Conservation (phyloP, 92 coral and sea anemone species). For the Porites cylindrica region DNA sequence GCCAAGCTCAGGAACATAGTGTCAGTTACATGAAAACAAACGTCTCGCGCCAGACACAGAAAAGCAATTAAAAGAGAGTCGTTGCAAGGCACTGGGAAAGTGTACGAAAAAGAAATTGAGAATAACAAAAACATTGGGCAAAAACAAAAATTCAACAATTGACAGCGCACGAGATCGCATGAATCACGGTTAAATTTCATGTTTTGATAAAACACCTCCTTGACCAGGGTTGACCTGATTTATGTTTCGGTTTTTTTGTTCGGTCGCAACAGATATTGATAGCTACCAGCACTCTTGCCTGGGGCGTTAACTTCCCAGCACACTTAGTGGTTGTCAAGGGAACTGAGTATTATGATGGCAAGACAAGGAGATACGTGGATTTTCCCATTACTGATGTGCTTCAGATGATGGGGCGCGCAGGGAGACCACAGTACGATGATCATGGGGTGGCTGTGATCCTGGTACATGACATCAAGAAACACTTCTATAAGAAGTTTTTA, state of each 20-base stretch:
- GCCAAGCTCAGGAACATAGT: neutral
- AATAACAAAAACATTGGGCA: no score
- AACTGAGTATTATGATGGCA: conserved; percentile 97
- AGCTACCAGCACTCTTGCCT: conserved; percentile 98
- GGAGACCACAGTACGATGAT: conserved; percentile 98
- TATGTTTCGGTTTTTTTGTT: neutral
- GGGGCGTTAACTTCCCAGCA: conserved; percentile 99
- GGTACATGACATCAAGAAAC: conserved; percentile 99
- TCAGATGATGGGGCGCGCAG: conserved; percentile 99
- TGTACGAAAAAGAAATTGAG: no score
- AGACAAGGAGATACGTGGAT: conserved; percentile 92
- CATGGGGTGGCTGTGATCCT: conserved; percentile 97
- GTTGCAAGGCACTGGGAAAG: neutral
- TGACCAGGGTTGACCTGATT: neutral
- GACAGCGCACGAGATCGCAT: neutral
- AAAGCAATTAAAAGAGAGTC: neutral
- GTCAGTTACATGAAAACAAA: neutral
- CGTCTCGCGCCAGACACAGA: neutral
- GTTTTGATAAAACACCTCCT: neutral
- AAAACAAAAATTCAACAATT: no score
- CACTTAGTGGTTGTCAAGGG: conserved; percentile 97
- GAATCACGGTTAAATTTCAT: neutral
- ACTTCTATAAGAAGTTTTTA: conserved; percentile 97
- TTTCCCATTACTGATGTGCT: conserved; percentile 99
- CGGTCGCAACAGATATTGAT: conserved; percentile 71